A percentile compares a stretch with the other conserved stretches of the same genome.
These are phyloP conservation scores for Heliangelus exortis DNA, from an alignment of 2,797 vertebrate genomes.

Conservation along the genomic window DNA sequence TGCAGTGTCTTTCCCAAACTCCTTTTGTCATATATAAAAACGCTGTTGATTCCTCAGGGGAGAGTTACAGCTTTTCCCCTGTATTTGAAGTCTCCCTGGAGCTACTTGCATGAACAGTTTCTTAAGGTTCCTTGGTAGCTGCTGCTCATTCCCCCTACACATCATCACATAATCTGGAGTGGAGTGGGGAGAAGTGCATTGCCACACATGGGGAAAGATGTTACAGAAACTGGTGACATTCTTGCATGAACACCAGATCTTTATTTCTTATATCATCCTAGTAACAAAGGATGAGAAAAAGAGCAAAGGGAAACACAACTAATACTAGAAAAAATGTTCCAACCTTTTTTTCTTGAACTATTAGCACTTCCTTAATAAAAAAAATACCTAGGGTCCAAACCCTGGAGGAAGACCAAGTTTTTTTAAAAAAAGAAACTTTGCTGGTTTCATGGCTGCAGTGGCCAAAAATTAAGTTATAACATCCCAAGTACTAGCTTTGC, in stretches of 20 bases:
- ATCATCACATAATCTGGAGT: background rate
- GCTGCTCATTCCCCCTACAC: background rate
- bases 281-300: background rate
- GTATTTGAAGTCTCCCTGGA: slow-evolving; percentile 43
- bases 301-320: background rate
- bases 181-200: background rate
- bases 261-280: slow-evolving; percentile 1
- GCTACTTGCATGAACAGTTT: slow-evolving; percentile 61
- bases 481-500: background rate
- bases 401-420: background rate
- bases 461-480: background rate
- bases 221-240: background rate
- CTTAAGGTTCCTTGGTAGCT: slow-evolving; percentile 8
- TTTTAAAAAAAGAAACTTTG: background rate
- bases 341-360: background rate
- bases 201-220: background rate
- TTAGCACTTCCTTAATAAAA: slow-evolving; percentile 38
- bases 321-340: background rate
- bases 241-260: slow-evolving; percentile 23
- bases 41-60: slow-evolving; percentile 39
- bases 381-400: slow-evolving; percentile 5
- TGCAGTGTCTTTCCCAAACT: background rate
- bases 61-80: background rate
- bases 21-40: slow-evolving; percentile 39
- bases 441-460: background rate